Evolutionary conservation across 2,888 invertebrate genomes (phyloP), one percentile per base, ranked within the genome.

Genomic region (Oligia strigilis): DNA sequence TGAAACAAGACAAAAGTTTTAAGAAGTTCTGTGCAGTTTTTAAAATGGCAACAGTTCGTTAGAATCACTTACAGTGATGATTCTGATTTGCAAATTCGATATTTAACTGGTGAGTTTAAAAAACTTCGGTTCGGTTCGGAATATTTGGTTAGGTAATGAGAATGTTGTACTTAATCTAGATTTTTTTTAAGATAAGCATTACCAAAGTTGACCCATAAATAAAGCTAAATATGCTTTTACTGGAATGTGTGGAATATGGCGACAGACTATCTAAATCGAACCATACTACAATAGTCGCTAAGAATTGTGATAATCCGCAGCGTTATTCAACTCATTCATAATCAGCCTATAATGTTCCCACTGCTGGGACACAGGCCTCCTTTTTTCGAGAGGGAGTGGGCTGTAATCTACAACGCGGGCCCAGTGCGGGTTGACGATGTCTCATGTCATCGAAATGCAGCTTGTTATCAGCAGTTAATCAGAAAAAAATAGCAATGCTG

Each of bases 1-100:
- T 97, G 91, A 13, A 94, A 93, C 4, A 67, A 83, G 2, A 80
- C 14, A 52, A 72, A n/a, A 1, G 17, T 23, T n/a, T 55, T n/a
- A n/a, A 58, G 14, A 58, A 36, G 49, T 11, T n/a, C n/a, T 75
- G 4, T 36, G 65, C 4, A 55, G 46, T 69, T 19, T 65, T 36
- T 36, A 36, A 19, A 65, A 65, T 64, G 17, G 36, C 64, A 17
- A 17, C 17, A 64, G 29, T 36, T 36, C 17, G 29, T 36, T 3
- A 62, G 62, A 64, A 46, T 60, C 60, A n/a, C 58, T 11, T 23
- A 60, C 11, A 60, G n/a, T 60, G 4, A 60, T n/a, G 60, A n/a
- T n/a, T 60, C 11, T 11, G 58, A 58, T 62, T 62, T 62, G 1
- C 5, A 14, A 29, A 58, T 58, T n/a, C n/a, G n/a, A 11, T n/a